phyloP scores from a whole-genome alignment of 2,888 invertebrate species.

The Empis stercorea region DNA sequence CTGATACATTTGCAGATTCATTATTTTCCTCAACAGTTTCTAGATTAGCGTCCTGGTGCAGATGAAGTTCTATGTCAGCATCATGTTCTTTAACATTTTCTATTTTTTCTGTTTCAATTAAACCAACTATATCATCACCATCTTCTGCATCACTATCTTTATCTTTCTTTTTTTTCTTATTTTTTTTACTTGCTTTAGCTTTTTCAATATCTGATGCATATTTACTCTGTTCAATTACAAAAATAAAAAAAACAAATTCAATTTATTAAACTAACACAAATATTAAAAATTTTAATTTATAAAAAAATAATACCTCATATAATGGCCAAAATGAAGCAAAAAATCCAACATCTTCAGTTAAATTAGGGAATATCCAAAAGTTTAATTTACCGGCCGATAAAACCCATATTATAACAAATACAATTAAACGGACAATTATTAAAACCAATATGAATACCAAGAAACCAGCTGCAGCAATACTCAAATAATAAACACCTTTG shows the following conservation, averaged over 20 bases:
- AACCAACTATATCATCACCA: conserved; percentile 25
- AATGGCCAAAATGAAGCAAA: conserved; percentile 97
- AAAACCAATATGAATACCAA: conserved; percentile 85
- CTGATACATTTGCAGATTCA: no score
- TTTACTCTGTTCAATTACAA: conserved; percentile 49
- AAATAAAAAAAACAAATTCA: conserved; percentile 7
- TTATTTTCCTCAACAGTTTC: no score
- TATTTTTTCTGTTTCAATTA: conserved; percentile 29
- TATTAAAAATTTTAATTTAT: no score
- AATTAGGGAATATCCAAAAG: conserved; percentile 96
- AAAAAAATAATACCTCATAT: conserved; percentile 52
- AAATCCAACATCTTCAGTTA: conserved; percentile 98
- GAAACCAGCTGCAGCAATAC: conserved; percentile 88
- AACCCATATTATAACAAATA: conserved; percentile 86
- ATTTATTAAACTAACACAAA: no score
- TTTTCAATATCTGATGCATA: conserved; percentile 53
- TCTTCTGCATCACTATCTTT: conserved; percentile 65
- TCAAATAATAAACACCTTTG: conserved; percentile 92
- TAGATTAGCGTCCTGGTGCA: no score
- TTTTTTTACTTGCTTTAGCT: conserved; percentile 45
- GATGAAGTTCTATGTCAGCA: conserved; percentile 18
- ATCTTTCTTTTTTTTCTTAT: conserved; percentile 50
- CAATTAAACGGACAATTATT: conserved; percentile 75
- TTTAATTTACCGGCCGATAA: conserved; percentile 80
- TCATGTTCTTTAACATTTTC: conserved; percentile 33